Evolutionary conservation across 35 echinoderm and acorn worm genomes (phyloP).

Genomic region (Apostichopus parvimensis): DNA sequence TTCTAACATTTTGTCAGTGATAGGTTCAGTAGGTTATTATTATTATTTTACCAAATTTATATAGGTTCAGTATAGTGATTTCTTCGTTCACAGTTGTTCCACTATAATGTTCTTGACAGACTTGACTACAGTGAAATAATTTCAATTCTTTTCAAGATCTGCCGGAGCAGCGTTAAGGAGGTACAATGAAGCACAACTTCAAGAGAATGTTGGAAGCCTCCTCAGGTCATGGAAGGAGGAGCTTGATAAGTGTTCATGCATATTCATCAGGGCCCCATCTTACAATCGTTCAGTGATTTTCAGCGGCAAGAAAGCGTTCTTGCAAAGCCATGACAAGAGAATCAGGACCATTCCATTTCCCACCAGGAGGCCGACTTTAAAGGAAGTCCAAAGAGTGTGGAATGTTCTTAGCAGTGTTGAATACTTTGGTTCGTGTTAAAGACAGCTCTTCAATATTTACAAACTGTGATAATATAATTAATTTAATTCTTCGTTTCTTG

Average conservation of each 20-base stretch:
- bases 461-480: no score
- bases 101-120: not conserved
- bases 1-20: no score
- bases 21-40: no score
- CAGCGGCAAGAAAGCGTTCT: slow-evolving; percentile 73
- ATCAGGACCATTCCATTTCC: slow-evolving; percentile 85
- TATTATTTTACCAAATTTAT: no score
- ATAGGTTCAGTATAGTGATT: no score
- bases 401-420: slow-evolving; percentile 57
- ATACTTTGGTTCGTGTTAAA: slow-evolving; percentile 61
- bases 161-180: slow-evolving; percentile 82
- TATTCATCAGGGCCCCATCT: slow-evolving; percentile 86
- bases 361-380: slow-evolving; percentile 83
- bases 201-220: slow-evolving; percentile 78
- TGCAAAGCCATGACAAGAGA: slow-evolving; percentile 64
- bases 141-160: slow-evolving; percentile 57
- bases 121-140: no score
- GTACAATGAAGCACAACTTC: slow-evolving; percentile 88
- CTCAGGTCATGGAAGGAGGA: slow-evolving; percentile 73
- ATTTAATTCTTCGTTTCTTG: not conserved
- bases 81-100: not conserved
- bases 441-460: no score
- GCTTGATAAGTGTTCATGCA: slow-evolving; percentile 58
- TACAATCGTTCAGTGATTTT: slow-evolving; percentile 89
- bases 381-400: slow-evolving; percentile 77